Percentiles rank a stretch among this genome's conserved stretches.
phyloP scores from a whole-genome alignment of 2,888 invertebrate genomes.

The Leptothorax acervorum region DNA sequence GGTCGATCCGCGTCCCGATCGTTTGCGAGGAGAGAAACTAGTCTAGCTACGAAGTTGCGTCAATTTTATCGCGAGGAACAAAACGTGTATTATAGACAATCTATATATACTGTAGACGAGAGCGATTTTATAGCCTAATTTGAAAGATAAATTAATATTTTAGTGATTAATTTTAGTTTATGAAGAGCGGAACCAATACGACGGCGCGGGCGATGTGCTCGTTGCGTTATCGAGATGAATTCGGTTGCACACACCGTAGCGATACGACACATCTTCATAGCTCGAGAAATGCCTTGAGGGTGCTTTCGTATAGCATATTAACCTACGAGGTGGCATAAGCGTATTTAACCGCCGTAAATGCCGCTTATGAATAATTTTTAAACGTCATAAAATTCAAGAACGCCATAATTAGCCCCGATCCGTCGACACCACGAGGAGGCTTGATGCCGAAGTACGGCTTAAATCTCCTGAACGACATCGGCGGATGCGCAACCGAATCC shows the following conservation, averaged over 20 bases:
- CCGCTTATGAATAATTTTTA: slow-evolving; percentile 18
- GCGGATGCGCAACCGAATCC: slow-evolving; percentile 31
- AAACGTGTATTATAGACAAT: slow-evolving; percentile 14
- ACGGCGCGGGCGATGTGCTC: background rate
- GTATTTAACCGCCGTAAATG: slow-evolving; percentile 39
- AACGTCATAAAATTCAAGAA: slow-evolving; percentile 30
- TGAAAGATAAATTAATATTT: slow-evolving; percentile 27
- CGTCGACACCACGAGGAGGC: background rate
- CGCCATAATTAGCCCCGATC: slow-evolving; percentile 27
- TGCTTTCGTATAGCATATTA: background rate
- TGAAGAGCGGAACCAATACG: background rate
- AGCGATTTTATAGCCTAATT: slow-evolving; percentile 19
- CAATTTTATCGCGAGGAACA: background rate
- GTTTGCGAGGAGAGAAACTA: slow-evolving; percentile 28
- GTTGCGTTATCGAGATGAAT: slow-evolving; percentile 1
- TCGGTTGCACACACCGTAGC: background rate
- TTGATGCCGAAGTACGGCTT: slow-evolving; percentile 26
- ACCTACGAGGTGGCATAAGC: slow-evolving; percentile 17
- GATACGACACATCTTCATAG: background rate
- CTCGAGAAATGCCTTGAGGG: background rate
- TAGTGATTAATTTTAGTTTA: background rate
- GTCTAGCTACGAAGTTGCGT: slow-evolving; percentile 32
- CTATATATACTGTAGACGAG: background rate
- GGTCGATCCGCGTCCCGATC: background rate
- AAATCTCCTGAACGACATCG: slow-evolving; percentile 48